Base-by-base conservation (phyloP, 2,797 vertebrate species). In the Rhadinocentrus ornatus region DNA sequence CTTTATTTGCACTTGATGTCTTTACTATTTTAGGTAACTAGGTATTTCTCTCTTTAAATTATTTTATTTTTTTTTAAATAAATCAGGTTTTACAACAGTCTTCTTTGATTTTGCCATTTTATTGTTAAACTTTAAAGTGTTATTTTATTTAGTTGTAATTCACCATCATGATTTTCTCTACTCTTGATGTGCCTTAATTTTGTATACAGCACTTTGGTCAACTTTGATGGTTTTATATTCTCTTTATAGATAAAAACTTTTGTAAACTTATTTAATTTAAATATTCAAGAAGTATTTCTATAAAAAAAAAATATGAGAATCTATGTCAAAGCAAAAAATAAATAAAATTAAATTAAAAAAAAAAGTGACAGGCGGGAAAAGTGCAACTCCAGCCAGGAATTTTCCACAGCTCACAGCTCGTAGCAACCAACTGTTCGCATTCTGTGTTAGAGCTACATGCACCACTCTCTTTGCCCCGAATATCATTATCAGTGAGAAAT, bases 371-470 rank as follows among this genome's bases (percentile, higher is more conserved):
- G 50, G 50, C 12, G 24, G 50, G 15, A 54, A 27, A 15, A 54
- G 52, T 29, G 13, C 26, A 27, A 16, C 24, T 27, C 52, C 24
- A 16, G 26, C 52, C 52, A 54, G 52, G 26, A 54, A 29, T 16
- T 54, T 20, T 57, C 35, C 10, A 54, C n/a, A 41, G 27, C 75
- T 65, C 56, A 26, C 41, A 61, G 46, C 55, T 71, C 15, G 48
- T 27, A 56, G 32, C 11, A 24, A 60, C 50, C 22, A 34, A 34
- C 41, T 76, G 39, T 57, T 39, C 27, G 59, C 57, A 48, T 73
- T 56, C 20, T 58, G 60, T 35, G 39, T 62, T 46, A 60, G 31
- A 77, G 52, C 66, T 20, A 32, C 48, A 65, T 69, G 64, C 18
- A 37, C 27, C 31, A 5, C 10, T 71, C 61, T 34, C 16, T n/a